A percentile compares a stretch with the other conserved stretches of the same genome.
phyloP scores from a whole-genome alignment of 2,113 vertebrate genomes.

The Austrofundulus limnaeus region DNA sequence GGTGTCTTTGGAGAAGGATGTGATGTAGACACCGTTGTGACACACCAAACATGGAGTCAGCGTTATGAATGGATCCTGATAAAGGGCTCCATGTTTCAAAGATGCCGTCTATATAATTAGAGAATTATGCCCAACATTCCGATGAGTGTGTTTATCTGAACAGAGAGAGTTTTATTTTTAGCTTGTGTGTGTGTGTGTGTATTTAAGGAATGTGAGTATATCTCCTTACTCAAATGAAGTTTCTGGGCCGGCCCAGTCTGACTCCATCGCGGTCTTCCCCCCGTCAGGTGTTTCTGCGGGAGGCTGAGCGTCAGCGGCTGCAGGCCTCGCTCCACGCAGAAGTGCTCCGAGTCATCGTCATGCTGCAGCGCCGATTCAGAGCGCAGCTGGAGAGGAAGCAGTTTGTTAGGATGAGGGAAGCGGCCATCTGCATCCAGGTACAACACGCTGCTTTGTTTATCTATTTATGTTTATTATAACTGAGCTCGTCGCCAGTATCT shows the following conservation, averaged over 20 bases:
- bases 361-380: constrained; percentile 87
- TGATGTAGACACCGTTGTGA: constrained; percentile 49
- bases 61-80: constrained; percentile 41
- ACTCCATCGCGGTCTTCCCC: constrained; percentile 29
- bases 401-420: constrained; percentile 85
- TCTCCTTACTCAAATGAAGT: constrained; percentile 6
- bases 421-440: constrained; percentile 87
- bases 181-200: constrained; percentile 1
- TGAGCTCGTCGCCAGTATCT: neutral
- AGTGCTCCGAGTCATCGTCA: constrained; percentile 86
- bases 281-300: constrained; percentile 90
- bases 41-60: constrained; percentile 33
- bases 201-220: constrained; percentile 1
- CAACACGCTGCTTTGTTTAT: constrained; percentile 36
- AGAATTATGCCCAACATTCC: constrained; percentile 65
- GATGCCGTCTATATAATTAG: constrained; percentile 69
- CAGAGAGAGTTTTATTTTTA: constrained; percentile 17
- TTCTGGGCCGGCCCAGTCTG: neutral
- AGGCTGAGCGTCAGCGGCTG: constrained; percentile 86
- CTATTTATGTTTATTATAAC: neutral
- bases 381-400: constrained; percentile 84
- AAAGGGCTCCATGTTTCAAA: constrained; percentile 26
- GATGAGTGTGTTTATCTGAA: constrained; percentile 20
- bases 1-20: constrained; percentile 27
- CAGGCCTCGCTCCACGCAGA: constrained; percentile 89